Evolutionary conservation across 1,140 invertebrate genomes (phyloP).

Genomic region (Orchestia grillus): DNA sequence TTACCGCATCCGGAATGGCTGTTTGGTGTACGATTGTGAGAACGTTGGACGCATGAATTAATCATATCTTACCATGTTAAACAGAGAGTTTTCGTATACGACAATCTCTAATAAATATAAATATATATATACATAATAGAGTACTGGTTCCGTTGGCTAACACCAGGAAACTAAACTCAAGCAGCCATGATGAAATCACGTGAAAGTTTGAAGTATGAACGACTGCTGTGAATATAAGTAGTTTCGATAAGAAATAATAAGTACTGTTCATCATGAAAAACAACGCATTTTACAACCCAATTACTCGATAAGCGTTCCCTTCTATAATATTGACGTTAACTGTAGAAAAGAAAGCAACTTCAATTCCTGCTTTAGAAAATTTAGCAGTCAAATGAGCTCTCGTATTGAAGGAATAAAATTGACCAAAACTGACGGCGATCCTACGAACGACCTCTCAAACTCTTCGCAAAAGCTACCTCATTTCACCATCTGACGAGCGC

Average conservation of each 20-base stretch:
- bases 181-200: neutral
- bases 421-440: neutral
- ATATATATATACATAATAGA: too few species aligned
- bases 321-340: neutral
- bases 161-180: neutral
- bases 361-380: neutral
- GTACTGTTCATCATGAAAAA: neutral
- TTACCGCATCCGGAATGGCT: neutral
- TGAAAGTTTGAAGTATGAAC: neutral
- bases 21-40: neutral
- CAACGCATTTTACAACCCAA: neutral
- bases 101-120: neutral
- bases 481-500: neutral
- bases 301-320: neutral
- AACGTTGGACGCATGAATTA: neutral
- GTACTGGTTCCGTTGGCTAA: neutral
- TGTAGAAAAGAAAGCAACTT: neutral
- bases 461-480: neutral
- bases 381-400: neutral
- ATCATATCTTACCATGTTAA: neutral
- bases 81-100: neutral
- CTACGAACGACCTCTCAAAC: neutral
- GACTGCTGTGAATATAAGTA: neutral
- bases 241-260: neutral
- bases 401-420: too few species aligned